A percentile compares a stretch with the other conserved stretches of the same genome.
These are phyloP conservation scores for Petrolisthes manimaculis DNA, from an alignment of 2,888 invertebrate genomes.

Conservation along the genomic window DNA sequence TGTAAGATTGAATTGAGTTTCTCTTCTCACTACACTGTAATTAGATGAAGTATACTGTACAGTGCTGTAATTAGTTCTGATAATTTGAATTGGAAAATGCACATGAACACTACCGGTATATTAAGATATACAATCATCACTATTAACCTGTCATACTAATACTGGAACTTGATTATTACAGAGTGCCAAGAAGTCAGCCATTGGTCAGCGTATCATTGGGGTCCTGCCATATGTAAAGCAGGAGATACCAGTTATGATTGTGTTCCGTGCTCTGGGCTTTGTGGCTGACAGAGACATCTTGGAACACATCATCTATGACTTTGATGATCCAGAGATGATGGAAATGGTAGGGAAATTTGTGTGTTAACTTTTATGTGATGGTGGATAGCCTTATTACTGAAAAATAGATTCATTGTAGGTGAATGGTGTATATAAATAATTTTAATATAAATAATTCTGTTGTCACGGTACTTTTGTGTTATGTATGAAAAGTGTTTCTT, in stretches of 20 bases:
- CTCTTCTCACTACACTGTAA: too few relatives aligned
- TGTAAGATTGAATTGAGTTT: too few relatives aligned
- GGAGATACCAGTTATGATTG: constrained; percentile 99
- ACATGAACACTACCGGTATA: background rate
- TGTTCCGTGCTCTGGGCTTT: constrained; percentile 86
- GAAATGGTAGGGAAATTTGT: constrained; percentile 83
- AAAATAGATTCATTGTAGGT: too few relatives aligned
- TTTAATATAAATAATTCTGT: too few relatives aligned
- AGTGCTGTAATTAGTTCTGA: too few relatives aligned
- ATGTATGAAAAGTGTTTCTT: too few relatives aligned
- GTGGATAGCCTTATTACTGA: too few relatives aligned
- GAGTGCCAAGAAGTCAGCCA: constrained; percentile 97
- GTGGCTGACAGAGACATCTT: constrained; percentile 99
- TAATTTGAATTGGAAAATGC: background rate
- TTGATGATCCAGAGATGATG: constrained; percentile 99
- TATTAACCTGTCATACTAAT: background rate
- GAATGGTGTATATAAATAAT: too few relatives aligned
- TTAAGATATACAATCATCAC: background rate
- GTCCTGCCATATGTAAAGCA: constrained; percentile 99
- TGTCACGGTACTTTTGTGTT: too few relatives aligned
- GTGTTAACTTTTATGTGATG: background rate
- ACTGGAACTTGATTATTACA: constrained; percentile 70
- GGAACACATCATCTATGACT: constrained; percentile 99
- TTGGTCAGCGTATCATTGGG: constrained; percentile 97
- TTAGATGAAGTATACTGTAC: too few relatives aligned